Conservation (phyloP, 53 echinoderm and acorn worm species). For the Antedon mediterranea region DNA sequence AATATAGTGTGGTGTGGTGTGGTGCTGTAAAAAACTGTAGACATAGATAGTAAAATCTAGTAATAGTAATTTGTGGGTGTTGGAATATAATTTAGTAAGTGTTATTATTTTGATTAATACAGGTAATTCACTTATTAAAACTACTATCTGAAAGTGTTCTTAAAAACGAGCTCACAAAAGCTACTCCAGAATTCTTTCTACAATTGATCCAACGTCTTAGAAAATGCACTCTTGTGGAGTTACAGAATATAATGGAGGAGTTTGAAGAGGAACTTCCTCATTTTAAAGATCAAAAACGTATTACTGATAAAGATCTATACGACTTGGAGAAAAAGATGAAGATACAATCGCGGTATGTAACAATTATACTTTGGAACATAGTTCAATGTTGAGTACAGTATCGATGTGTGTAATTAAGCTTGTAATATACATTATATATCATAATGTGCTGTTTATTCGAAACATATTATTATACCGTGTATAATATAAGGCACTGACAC, state of each 20-base stretch:
- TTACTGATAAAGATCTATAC: neutral
- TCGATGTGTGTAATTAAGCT: no score
- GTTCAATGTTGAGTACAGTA: no score
- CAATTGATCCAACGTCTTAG: slow-evolving; percentile 24
- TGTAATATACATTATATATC: no score
- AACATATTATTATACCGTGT: no score
- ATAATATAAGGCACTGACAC: no score
- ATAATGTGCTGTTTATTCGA: no score
- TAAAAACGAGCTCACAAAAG: slow-evolving; percentile 19
- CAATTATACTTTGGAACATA: neutral
- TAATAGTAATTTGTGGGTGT: no score
- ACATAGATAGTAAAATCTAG: no score
- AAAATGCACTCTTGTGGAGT: slow-evolving; percentile 6
- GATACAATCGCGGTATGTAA: neutral
- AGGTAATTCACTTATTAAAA: slow-evolving; percentile 12
- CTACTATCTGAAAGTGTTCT: slow-evolving; percentile 13
- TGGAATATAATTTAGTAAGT: no score
- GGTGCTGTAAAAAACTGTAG: no score
- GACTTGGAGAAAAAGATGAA: neutral
- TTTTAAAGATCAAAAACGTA: neutral
- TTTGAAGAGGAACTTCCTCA: neutral
- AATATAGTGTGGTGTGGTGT: no score
- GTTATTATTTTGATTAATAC: neutral
- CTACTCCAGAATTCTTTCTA: slow-evolving; percentile 31
- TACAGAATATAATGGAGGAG: slow-evolving; percentile 13